Conservation (phyloP, 1,140 invertebrate species). For the Rhyzopertha dominica region DNA sequence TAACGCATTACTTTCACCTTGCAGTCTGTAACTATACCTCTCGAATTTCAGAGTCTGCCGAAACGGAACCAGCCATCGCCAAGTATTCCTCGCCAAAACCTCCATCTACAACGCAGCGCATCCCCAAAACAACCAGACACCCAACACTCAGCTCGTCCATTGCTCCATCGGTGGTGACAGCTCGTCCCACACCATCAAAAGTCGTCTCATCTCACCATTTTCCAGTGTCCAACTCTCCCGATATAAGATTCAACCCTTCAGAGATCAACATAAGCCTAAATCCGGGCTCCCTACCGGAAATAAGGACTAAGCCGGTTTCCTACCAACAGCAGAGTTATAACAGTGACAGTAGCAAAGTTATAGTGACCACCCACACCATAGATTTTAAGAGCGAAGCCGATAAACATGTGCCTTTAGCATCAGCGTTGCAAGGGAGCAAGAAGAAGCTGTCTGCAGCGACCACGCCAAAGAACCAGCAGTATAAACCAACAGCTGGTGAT, state of each 20-base stretch:
- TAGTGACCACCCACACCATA: constrained; percentile 2
- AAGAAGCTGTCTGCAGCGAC: too few relatives aligned
- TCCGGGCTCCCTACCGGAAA: constrained; percentile 33
- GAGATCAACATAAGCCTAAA: constrained; percentile 43
- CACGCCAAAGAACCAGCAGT: too few relatives aligned
- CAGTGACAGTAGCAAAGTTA: constrained; percentile 30
- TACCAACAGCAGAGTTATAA: constrained; percentile 31
- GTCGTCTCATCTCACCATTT: constrained; percentile 32
- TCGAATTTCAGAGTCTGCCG: constrained; percentile 32
- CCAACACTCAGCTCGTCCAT: constrained; percentile 7
- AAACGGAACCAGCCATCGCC: constrained; percentile 34
- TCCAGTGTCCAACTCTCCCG: constrained; percentile 29
- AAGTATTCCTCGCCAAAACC: constrained; percentile 36
- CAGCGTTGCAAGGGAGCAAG: not conserved
- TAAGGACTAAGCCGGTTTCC: constrained; percentile 32
- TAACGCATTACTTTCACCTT: too few relatives aligned
- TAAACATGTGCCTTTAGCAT: too few relatives aligned
- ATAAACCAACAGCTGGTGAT: constrained; percentile 22
- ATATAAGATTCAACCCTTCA: constrained; percentile 43
- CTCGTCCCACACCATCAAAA: constrained; percentile 17
- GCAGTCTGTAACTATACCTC: too few relatives aligned
- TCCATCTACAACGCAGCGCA: constrained; percentile 28
- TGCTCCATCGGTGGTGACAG: constrained; percentile 22
- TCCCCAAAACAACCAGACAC: constrained; percentile 21
- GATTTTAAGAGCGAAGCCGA: constrained; percentile 13